Evolutionary conservation across 2,888 invertebrate species (phyloP), one percentile per base, ranked within the genome.

Genomic region (Sylvicola fuscatus): DNA sequence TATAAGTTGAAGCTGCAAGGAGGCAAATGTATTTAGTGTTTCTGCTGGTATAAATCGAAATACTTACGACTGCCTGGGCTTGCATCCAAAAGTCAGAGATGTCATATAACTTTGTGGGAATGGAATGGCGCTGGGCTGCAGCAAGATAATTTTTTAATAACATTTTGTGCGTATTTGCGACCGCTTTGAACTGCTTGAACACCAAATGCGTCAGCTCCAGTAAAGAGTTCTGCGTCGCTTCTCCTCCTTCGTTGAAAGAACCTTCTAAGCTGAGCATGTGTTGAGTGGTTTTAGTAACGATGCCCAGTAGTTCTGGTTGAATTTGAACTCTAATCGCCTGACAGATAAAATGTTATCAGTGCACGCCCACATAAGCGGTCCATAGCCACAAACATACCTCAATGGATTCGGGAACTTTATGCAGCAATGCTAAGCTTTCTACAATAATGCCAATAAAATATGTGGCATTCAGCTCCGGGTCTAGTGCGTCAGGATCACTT

Each of bases 11-110:
- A 89, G 54, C 83, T 87, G 52, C n/a, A 60, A 54, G n/a, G n/a
- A n/a, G 38, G 42, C 39, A 43, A 46, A 32, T 42, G 5, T 12
- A 13, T 11, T 21, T n/a, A 2, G 6, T 13, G n/a, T n/a, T n/a
- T n/a, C n/a, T n/a, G n/a, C n/a, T n/a, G n/a, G n/a, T n/a, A n/a
- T 35, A 27, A 28, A 32, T 28, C 21, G 15, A 2, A 10, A n/a
- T 33, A 64, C 72, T 62, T 60, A 87, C 84, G 48, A 86, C 84
- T 51, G 77, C 74, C 55, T 92, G 90, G 27, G 87, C 81, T 47
- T 84, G 80, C 30, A 75, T 72, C 90, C 90, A 92, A 44, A 84
- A 86, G 51, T 86, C 81, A 28, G 74, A 66, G 50, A 78, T 68
- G 48, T 71, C 71, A 50, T 81, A 82, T 32, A 74, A 52, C 36